phyloP scores from a whole-genome alignment of 2,797 vertebrate genomes.

The Sarcophilus harrisii region DNA sequence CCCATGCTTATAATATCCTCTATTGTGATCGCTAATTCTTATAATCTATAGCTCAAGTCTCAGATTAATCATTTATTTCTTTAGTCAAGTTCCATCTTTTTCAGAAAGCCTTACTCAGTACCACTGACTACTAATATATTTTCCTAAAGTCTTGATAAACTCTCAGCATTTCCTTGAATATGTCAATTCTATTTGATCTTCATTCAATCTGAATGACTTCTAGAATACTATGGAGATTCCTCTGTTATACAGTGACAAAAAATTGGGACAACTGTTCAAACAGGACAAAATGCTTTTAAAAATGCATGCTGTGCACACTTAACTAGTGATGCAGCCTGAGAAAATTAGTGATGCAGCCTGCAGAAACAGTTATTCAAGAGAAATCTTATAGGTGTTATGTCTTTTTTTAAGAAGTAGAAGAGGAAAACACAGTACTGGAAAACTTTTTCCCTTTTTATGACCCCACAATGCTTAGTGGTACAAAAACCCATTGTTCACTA shows the following conservation, averaged over 20 bases:
- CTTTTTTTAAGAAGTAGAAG: neutral
- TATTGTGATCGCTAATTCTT: neutral
- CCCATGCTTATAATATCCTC: neutral
- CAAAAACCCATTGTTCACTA: no score
- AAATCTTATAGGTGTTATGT: neutral
- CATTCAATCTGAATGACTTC: neutral
- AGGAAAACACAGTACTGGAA: neutral
- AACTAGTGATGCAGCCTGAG: neutral
- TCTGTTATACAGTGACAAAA: neutral
- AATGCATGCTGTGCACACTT: neutral
- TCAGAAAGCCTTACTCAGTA: neutral
- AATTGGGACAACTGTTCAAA: no score
- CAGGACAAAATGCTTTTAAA: no score
- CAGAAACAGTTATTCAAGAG: neutral
- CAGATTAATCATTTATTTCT: neutral
- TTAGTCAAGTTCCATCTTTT: neutral
- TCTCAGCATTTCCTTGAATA: neutral
- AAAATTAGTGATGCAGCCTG: neutral
- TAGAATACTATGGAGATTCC: neutral
- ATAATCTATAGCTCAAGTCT: neutral
- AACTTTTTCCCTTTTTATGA: neutral
- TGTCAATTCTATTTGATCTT: neutral
- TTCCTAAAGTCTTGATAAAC: neutral
- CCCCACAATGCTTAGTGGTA: neutral
- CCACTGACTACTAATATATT: neutral